A percentile compares a stretch with the other conserved stretches of the same genome.
These are phyloP conservation scores for Drosophila murphyi DNA, from an alignment of 1,140 invertebrate genomes.

Conservation along the genomic window DNA sequence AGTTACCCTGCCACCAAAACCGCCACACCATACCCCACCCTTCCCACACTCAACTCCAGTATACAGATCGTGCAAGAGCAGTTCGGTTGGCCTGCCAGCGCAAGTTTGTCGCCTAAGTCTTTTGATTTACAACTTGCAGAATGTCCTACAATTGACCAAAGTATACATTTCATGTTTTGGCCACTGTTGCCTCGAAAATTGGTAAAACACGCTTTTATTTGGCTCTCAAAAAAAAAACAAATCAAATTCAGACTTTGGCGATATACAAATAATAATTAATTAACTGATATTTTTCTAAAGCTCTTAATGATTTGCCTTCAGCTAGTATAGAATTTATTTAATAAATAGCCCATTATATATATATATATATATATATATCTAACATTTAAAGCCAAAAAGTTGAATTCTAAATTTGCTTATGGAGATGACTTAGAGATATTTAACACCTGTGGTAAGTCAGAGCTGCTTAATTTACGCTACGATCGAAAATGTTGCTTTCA, in stretches of 20 bases:
- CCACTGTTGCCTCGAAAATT: slow-evolving; percentile 31
- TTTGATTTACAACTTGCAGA: slow-evolving; percentile 40
- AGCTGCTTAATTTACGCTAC: too few species aligned
- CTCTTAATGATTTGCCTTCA: slow-evolving; percentile 1
- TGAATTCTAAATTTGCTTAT: too few species aligned
- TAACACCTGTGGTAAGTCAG: too few species aligned
- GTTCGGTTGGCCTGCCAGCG: slow-evolving; percentile 3
- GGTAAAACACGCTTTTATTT: slow-evolving; percentile 23
- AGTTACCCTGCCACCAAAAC: neutral
- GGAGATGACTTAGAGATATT: too few species aligned
- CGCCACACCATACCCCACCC: neutral
- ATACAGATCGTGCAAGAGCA: slow-evolving; percentile 18
- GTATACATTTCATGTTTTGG: slow-evolving; percentile 1
- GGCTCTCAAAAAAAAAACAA: slow-evolving; percentile 15
- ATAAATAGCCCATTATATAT: too few species aligned
- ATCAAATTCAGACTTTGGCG: neutral
- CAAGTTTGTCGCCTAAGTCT: slow-evolving; percentile 66
- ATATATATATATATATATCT: too few species aligned
- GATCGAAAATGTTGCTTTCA: too few species aligned
- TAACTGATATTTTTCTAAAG: slow-evolving; percentile 1
- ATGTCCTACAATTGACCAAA: slow-evolving; percentile 33
- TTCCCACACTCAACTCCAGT: neutral
- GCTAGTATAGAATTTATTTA: too few species aligned
- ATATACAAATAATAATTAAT: neutral
- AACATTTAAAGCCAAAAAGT: too few species aligned